Conservation (phyloP, 2,113 vertebrate species). For the Megaleporinus macrocephalus region DNA sequence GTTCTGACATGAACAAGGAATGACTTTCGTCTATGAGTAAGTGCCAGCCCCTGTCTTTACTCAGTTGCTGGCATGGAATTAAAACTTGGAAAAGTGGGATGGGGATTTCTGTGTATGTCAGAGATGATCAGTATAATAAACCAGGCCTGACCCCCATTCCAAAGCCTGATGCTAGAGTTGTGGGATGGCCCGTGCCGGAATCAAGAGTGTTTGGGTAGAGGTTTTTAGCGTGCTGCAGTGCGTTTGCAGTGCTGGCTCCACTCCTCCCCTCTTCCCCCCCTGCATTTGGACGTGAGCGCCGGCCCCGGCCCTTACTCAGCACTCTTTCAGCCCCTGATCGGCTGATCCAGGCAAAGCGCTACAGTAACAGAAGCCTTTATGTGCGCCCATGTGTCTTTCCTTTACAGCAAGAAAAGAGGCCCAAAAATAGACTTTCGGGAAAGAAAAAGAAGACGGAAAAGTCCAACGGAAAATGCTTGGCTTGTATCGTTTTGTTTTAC, state of each 20-base stretch:
- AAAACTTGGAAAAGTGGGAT: too few relatives aligned
- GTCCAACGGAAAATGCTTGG: neutral
- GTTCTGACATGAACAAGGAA: too few relatives aligned
- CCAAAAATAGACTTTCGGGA: neutral
- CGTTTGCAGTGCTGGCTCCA: constrained; percentile 72
- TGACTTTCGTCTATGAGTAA: too few relatives aligned
- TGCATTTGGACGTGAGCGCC: constrained; percentile 84
- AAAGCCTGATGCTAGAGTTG: constrained; percentile 28
- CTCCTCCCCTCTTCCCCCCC: constrained; percentile 71
- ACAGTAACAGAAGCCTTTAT: constrained; percentile 58
- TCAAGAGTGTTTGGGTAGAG: constrained; percentile 64
- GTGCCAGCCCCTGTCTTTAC: too few relatives aligned
- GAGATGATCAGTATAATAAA: neutral
- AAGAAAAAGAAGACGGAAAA: neutral
- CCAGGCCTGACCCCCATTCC: constrained; percentile 1
- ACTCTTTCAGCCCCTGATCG: constrained; percentile 81
- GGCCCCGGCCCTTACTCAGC: constrained; percentile 85
- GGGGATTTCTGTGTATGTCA: too few relatives aligned
- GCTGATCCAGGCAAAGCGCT: constrained; percentile 75
- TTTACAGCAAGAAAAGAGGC: neutral
- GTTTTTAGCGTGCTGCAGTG: constrained; percentile 81
- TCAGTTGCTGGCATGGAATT: too few relatives aligned
- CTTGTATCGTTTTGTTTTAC: neutral
- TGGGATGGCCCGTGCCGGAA: constrained; percentile 53
- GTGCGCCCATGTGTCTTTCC: constrained; percentile 47